Evolutionary conservation across 2,888 invertebrate genomes (phyloP).

Genomic region (Ernsta delagoae): DNA sequence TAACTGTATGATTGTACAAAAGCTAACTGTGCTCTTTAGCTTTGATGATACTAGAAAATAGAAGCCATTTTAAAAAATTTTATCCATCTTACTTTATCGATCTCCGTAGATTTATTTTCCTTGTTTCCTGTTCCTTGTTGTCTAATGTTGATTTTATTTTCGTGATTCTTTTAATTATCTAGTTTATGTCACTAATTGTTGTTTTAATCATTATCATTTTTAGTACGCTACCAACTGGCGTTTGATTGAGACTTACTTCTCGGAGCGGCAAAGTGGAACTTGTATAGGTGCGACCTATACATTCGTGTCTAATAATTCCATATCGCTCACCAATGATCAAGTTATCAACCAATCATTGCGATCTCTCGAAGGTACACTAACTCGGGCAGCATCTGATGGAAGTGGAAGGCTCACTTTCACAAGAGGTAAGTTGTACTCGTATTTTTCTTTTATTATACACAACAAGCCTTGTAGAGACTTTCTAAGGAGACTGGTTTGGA

Average conservation of each 20-base stretch:
- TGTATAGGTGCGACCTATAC: conserved; percentile 65
- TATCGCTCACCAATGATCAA: conserved; percentile 63
- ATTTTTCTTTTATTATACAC: too few relatives aligned
- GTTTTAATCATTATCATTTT: conserved; percentile 36
- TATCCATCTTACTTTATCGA: too few relatives aligned
- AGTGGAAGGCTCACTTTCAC: conserved; percentile 85
- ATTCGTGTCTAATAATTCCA: conserved; percentile 48
- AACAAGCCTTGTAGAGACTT: too few relatives aligned
- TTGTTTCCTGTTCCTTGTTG: too few relatives aligned
- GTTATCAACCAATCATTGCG: conserved; percentile 73
- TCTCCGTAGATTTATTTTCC: too few relatives aligned
- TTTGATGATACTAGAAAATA: too few relatives aligned
- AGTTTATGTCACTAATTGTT: background rate
- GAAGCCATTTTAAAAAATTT: too few relatives aligned
- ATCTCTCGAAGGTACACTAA: conserved; percentile 80
- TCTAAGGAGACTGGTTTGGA: too few relatives aligned
- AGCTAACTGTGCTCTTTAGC: too few relatives aligned
- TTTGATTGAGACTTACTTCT: conserved; percentile 63
- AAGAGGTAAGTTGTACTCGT: conserved; percentile 49
- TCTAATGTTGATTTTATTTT: too few relatives aligned
- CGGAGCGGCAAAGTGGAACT: conserved; percentile 56
- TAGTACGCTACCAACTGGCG: conserved; percentile 69
- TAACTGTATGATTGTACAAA: too few relatives aligned
- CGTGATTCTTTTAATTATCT: too few relatives aligned
- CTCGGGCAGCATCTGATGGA: conserved; percentile 66